Conservation (phyloP, 2,888 invertebrate species). For the Drosophila suboccidentalis region DNA sequence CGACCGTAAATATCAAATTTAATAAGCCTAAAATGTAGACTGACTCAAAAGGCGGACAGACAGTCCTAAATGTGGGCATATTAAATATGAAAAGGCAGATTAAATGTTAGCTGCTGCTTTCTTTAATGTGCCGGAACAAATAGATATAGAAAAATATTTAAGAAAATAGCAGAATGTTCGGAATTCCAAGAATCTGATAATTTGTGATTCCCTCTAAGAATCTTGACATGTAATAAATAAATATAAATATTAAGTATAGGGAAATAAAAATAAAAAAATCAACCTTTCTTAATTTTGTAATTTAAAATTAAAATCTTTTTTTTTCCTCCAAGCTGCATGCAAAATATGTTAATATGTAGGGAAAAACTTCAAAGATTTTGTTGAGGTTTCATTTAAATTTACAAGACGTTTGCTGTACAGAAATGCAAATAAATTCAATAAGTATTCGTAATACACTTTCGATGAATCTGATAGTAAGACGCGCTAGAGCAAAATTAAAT, state of each 20-base stretch:
- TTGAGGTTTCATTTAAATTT: slow-evolving; percentile 11
- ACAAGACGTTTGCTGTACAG: too few species aligned
- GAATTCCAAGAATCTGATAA: too few species aligned
- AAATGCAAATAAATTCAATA: slow-evolving; percentile 31
- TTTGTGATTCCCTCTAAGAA: too few species aligned
- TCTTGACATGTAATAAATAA: too few species aligned
- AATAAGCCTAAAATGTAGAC: slow-evolving; percentile 65
- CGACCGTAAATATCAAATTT: slow-evolving; percentile 72
- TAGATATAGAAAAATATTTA: not conserved
- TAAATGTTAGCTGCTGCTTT: slow-evolving; percentile 12
- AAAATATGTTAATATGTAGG: too few species aligned
- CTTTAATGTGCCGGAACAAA: not conserved
- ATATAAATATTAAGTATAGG: too few species aligned
- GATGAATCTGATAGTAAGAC: slow-evolving; percentile 30
- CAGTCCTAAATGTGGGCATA: slow-evolving; percentile 4
- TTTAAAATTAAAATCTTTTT: too few species aligned
- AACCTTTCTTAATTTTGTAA: too few species aligned
- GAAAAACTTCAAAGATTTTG: not conserved
- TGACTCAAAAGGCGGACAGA: slow-evolving; percentile 8
- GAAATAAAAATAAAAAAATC: too few species aligned
- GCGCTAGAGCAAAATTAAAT: slow-evolving; percentile 56
- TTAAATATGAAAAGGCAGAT: slow-evolving; percentile 15
- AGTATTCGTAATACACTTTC: slow-evolving; percentile 27
- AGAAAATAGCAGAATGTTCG: too few species aligned
- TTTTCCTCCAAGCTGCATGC: too few species aligned